Evolutionary conservation across 2,113 vertebrate genomes (phyloP).

Genomic region (Xenus cinereus): DNA sequence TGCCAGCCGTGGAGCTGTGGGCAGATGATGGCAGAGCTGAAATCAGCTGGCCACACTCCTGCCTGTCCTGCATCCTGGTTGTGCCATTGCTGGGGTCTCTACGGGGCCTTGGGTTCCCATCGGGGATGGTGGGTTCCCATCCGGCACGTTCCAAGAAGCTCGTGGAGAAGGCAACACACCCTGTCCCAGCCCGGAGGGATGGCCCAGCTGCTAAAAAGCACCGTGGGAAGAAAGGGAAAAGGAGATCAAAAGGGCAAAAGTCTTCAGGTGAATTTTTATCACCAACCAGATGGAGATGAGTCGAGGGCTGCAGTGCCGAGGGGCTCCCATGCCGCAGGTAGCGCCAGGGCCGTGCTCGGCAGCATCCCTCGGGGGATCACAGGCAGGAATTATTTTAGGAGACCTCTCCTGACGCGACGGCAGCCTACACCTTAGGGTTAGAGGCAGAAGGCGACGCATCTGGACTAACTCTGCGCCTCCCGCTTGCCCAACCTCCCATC

Average conservation of each 20-base stretch:
- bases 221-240: not conserved
- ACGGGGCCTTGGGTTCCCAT: not conserved
- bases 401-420: not conserved
- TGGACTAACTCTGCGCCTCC: not conserved
- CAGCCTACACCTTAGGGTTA: not conserved
- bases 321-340: not conserved
- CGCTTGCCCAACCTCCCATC: fast-evolving
- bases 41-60: fast-evolving
- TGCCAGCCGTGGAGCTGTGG: fast-evolving
- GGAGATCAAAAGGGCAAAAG: not conserved
- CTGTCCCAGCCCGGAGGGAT: not conserved
- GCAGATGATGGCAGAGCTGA: not conserved
- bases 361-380: not conserved
- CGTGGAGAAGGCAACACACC: not conserved
- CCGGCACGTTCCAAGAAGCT: not conserved
- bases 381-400: not conserved
- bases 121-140: not conserved
- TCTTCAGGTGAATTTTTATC: not conserved
- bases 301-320: fast-evolving
- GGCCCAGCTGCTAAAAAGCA: not conserved
- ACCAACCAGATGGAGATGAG: not conserved
- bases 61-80: fast-evolving
- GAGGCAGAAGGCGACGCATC: not conserved
- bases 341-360: not conserved
- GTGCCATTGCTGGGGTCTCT: not conserved